phyloP scores from a whole-genome alignment of 2,888 invertebrate genomes.

The Cephus runcator region DNA sequence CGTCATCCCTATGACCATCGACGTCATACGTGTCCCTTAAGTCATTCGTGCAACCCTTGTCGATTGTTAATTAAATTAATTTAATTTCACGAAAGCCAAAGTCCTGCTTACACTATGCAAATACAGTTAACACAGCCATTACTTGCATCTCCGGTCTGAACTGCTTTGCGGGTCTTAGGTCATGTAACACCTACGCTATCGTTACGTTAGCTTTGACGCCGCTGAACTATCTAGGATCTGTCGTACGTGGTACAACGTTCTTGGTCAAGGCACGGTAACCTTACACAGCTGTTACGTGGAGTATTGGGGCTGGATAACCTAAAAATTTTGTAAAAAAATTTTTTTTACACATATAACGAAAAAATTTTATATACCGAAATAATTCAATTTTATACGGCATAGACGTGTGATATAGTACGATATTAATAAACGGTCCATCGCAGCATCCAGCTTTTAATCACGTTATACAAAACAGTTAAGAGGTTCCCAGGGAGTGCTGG shows the following conservation, averaged over 20 bases:
- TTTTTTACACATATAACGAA: not conserved
- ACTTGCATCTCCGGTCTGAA: not conserved
- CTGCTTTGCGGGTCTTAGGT: slow-evolving; percentile 1
- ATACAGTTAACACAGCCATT: not conserved
- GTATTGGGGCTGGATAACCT: not conserved
- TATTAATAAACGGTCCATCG: not conserved
- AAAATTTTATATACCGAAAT: not conserved
- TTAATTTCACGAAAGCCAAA: not conserved
- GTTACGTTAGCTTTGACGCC: not conserved
- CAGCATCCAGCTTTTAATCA: slow-evolving; percentile 43
- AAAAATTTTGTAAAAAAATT: not conserved
- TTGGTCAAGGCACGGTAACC: not conserved
- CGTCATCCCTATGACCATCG: not conserved
- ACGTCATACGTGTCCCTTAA: not conserved
- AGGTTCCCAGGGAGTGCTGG: slow-evolving; percentile 49
- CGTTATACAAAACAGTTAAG: slow-evolving; percentile 60
- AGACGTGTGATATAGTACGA: not conserved
- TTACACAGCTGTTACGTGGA: not conserved
- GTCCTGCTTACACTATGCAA: not conserved
- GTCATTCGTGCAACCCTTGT: not conserved
- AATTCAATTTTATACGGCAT: not conserved
- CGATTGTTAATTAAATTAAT: not conserved
- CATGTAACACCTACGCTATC: not conserved
- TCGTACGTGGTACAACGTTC: not conserved
- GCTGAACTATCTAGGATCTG: not conserved